A percentile compares a stretch with the other conserved stretches of the same genome.
phyloP scores from a whole-genome alignment of 2,797 vertebrate genomes.

The Centroberyx gerrardi region DNA sequence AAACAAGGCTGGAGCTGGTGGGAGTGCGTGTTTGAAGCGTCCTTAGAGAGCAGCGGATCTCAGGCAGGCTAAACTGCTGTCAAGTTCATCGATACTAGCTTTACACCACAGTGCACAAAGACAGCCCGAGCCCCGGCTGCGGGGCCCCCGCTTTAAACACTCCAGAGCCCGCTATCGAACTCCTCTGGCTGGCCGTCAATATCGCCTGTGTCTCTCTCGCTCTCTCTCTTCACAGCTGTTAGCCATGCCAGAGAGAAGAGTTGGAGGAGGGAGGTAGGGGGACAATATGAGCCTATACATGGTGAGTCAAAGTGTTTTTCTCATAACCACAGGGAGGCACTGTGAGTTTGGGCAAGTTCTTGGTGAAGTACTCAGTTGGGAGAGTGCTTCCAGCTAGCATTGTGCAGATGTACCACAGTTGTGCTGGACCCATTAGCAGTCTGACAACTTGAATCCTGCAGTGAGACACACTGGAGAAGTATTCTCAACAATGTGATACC shows the following conservation, averaged over 20 bases:
- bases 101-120: slow-evolving; percentile 77
- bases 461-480: neutral
- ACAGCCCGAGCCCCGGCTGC: slow-evolving; percentile 62
- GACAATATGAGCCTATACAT: slow-evolving; percentile 6
- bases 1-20: slow-evolving; percentile 57
- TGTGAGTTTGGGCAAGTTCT: neutral
- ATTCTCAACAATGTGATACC: neutral
- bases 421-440: slow-evolving; percentile 6
- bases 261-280: slow-evolving; percentile 1
- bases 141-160: slow-evolving; percentile 63
- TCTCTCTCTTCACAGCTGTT: slow-evolving; percentile 54
- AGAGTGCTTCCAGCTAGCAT: slow-evolving; percentile 9
- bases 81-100: slow-evolving; percentile 77
- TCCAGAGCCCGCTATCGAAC: slow-evolving; percentile 71
- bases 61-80: slow-evolving; percentile 80
- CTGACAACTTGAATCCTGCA: neutral
- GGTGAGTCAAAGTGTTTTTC: slow-evolving; percentile 27
- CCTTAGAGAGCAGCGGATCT: slow-evolving; percentile 71
- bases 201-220: slow-evolving; percentile 48
- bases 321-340: slow-evolving; percentile 25
- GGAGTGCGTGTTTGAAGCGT: slow-evolving; percentile 59
- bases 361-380: slow-evolving; percentile 14
- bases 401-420: neutral
- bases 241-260: slow-evolving; percentile 36
- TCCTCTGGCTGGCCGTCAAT: slow-evolving; percentile 60